Evolutionary conservation across 2,113 vertebrate genomes (phyloP), one percentile per base, ranked within the genome.

Genomic region (Microtus ochrogaster): DNA sequence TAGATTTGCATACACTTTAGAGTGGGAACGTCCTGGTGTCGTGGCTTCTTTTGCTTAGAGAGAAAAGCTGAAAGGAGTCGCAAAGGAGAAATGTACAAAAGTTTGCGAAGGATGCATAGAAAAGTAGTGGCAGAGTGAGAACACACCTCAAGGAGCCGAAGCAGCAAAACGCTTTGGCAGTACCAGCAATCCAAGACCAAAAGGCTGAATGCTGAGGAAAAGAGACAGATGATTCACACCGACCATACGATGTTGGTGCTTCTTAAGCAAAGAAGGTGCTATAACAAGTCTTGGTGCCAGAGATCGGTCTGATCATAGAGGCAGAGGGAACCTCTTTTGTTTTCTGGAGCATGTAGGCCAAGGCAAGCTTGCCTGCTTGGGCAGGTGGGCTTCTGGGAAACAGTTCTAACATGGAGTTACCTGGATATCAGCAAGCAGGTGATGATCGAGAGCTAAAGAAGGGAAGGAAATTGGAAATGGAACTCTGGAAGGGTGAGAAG

Each of bases 1-100:
- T 95, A 79, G 41, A 96, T 97, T 92, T 95, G 78, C 88, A 89
- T 95, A 90, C 36, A 92, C 97, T 97, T 95, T 73, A 83, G 95
- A 66, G 81, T 81, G 68, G 39, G 41, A 86, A 55, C 63, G 36
- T 91, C 52, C 70, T 92, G 26, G 28, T 47, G 30, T 76, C 87
- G 95, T 93, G 91, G 70, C 33, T 95, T 94, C 88, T 33, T 92
- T 96, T 82, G 78, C 91, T 90, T 92, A 47, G 61, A 89, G 76
- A 22, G 76, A 58, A 89, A 49, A 95, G 22, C 44, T 89, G 68
- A 21, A 76, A 91, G 47, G 63, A 65, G 36, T 84, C 26, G 0
- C 1, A 83, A 94, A 88, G 89, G 82, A 66, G 52, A 95, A 78
- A 68, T 68, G 16, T 72, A 61, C 90, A 90, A 70, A 89, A 89